Percentiles rank a stretch among this genome's conserved stretches.
Conservation (phyloP, 2,888 invertebrate species). For the Tuberolachnus salignus region DNA sequence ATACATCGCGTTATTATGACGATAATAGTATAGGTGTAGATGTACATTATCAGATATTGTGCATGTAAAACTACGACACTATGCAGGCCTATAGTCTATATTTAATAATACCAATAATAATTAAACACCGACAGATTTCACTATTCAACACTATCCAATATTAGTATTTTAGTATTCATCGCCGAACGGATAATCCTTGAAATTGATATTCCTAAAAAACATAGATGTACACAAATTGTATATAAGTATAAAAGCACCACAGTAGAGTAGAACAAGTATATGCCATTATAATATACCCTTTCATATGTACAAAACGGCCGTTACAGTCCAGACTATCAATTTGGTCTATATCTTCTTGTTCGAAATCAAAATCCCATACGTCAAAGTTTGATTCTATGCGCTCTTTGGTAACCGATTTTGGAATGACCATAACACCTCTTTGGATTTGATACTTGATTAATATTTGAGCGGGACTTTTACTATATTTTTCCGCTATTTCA, state of each 20-base stretch:
- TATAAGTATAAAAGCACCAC: too few species aligned
- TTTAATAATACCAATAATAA: too few species aligned
- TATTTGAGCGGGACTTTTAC: conserved; percentile 74
- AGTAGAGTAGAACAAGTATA: too few species aligned
- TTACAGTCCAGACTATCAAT: conserved; percentile 58
- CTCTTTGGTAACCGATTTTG: conserved; percentile 59
- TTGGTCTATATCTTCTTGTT: conserved; percentile 56
- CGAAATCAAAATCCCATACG: conserved; percentile 59
- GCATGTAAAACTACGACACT: too few species aligned
- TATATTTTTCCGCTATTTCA: conserved; percentile 69
- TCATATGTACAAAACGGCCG: conserved; percentile 52
- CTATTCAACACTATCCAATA: neutral
- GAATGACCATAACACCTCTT: conserved; percentile 59
- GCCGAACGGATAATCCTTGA: conserved; percentile 67
- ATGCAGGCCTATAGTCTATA: too few species aligned
- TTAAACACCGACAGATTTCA: neutral
- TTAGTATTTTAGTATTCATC: conserved; percentile 62
- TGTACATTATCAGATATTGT: too few species aligned
- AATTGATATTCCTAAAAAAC: conserved; percentile 62
- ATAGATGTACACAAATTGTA: too few species aligned
- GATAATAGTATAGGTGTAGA: too few species aligned
- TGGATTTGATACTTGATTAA: conserved; percentile 66
- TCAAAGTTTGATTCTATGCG: conserved; percentile 59
- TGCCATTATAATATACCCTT: conserved; percentile 56
- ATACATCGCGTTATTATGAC: too few species aligned